Conservation (phyloP, 1,140 invertebrate genomes). For the Bombus waltoni region DNA sequence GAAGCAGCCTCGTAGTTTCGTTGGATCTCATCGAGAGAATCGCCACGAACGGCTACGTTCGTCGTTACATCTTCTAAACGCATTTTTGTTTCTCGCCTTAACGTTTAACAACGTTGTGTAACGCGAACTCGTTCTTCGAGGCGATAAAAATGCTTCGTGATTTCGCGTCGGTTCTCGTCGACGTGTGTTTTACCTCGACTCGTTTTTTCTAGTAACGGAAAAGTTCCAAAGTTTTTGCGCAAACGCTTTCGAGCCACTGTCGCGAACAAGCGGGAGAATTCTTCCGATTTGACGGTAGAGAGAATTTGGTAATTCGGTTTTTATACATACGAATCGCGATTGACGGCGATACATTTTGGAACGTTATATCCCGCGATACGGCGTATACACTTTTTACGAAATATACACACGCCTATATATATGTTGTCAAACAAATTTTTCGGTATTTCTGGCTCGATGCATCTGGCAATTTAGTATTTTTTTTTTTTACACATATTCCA, state of each 20-base stretch:
- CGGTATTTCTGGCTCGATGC: not conserved
- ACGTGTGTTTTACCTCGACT: constrained; percentile 31
- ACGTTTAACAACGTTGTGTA: not conserved
- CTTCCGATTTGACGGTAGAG: constrained; percentile 30
- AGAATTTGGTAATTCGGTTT: constrained; percentile 39
- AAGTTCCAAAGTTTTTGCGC: constrained; percentile 63
- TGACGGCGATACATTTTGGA: not conserved
- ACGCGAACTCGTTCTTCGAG: not conserved
- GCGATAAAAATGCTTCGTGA: constrained; percentile 39
- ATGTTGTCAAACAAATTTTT: constrained; percentile 19
- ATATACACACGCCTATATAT: not conserved
- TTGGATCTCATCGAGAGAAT: not conserved
- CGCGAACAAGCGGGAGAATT: constrained; percentile 25
- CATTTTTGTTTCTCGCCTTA: not conserved
- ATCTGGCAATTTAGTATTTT: constrained; percentile 18
- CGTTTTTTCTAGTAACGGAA: constrained; percentile 51
- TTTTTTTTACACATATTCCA: not conserved
- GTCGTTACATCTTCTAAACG: not conserved
- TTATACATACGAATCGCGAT: constrained; percentile 12
- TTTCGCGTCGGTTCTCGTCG: constrained; percentile 34
- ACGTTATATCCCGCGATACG: not conserved
- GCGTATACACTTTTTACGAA: not conserved
- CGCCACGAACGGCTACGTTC: not conserved
- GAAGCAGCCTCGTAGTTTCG: not conserved
- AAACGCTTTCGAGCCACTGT: constrained; percentile 1